Evolutionary conservation across 2,113 vertebrate genomes (phyloP).

Genomic region (Erythrolamprus reginae): DNA sequence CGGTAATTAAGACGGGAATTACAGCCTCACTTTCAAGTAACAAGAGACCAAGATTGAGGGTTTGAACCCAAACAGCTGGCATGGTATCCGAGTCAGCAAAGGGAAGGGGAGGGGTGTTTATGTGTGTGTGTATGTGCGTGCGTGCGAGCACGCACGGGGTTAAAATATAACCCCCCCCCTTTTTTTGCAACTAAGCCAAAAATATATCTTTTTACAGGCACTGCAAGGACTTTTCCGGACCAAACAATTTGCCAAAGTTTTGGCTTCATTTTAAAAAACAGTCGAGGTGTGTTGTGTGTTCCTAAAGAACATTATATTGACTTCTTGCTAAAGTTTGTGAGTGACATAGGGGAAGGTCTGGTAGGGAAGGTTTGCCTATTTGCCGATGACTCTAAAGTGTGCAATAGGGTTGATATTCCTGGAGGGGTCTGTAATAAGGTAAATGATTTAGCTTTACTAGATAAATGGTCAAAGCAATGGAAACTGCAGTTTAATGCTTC

Average conservation of each 20-base stretch:
- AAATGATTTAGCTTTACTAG: too few relatives aligned
- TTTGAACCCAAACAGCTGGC: background rate
- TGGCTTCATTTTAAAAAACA: fast-evolving
- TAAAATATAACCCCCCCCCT: background rate
- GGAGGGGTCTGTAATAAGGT: too few relatives aligned
- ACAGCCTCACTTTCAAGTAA: background rate
- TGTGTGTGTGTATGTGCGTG: too few relatives aligned
- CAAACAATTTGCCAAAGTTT: background rate
- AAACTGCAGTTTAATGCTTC: too few relatives aligned
- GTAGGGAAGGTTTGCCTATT: too few relatives aligned
- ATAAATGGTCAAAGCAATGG: too few relatives aligned
- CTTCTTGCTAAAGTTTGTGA: too few relatives aligned
- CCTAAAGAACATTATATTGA: background rate
- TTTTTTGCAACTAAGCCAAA: background rate
- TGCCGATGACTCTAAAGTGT: too few relatives aligned
- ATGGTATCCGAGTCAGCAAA: background rate
- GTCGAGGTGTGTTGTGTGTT: background rate
- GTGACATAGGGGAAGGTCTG: too few relatives aligned
- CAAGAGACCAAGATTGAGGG: background rate
- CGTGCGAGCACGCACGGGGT: background rate
- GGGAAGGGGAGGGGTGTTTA: too few relatives aligned
- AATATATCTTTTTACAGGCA: background rate
- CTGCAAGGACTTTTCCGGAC: background rate
- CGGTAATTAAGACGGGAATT: background rate
- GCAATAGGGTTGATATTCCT: too few relatives aligned